phyloP scores from a whole-genome alignment of 1,140 invertebrate species.

The Bombus difficillimus region DNA sequence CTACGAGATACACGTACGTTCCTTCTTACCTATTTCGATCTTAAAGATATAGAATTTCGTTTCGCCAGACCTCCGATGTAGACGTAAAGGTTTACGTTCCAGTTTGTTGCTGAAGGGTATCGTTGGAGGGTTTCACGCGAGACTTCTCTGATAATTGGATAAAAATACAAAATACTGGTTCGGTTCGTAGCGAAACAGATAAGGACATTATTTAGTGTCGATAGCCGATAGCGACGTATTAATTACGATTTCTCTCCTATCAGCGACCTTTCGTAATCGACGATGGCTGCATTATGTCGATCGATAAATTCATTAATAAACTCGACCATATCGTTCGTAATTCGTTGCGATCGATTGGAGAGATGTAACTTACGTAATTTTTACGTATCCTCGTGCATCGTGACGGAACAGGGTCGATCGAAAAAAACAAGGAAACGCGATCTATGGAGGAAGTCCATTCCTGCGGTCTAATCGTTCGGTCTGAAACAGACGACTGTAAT shows the following conservation, averaged over 20 bases:
- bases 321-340: background rate
- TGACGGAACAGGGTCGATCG: constrained; percentile 22
- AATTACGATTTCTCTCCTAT: constrained; percentile 17
- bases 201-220: background rate
- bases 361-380: background rate
- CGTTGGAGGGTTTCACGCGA: background rate
- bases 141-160: background rate
- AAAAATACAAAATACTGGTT: constrained; percentile 33
- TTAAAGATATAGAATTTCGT: background rate
- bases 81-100: background rate
- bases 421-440: background rate
- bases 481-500: constrained; percentile 62
- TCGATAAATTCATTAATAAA: constrained; percentile 13
- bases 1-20: background rate
- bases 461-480: constrained; percentile 55
- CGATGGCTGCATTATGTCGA: constrained; percentile 3
- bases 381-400: background rate
- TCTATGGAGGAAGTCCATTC: constrained; percentile 17
- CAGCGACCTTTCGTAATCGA: constrained; percentile 1
- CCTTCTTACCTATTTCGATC: background rate
- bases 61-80: constrained; percentile 17
- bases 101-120: background rate
- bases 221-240: constrained; percentile 22
- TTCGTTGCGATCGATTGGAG: background rate
- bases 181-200: background rate